Conservation (phyloP, 1,140 invertebrate species). For the Pentalonia nigronervosa region DNA sequence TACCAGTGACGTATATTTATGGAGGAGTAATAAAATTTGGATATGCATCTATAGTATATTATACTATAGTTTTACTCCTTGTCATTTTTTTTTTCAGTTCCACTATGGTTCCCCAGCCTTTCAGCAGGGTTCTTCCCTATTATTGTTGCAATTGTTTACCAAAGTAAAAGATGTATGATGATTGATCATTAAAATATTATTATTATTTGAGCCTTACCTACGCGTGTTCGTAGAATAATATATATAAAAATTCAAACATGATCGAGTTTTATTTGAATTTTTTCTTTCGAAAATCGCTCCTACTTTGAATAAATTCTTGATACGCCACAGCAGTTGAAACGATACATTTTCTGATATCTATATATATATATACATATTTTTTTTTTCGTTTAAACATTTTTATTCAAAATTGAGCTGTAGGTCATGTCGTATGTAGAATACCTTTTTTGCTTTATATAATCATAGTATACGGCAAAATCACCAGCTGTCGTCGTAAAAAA, state of each 20-base stretch:
- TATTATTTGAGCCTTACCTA: not conserved
- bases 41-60: not conserved
- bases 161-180: not conserved
- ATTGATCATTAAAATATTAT: not conserved
- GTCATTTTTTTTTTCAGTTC: not conserved
- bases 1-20: not conserved
- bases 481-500: not conserved
- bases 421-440: not conserved
- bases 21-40: not conserved
- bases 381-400: not conserved
- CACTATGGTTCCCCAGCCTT: not conserved
- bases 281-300: not conserved
- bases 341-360: too few species aligned
- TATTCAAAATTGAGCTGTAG: not conserved
- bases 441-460: not conserved
- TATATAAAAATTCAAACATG: not conserved
- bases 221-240: not conserved
- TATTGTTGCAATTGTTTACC: too few species aligned
- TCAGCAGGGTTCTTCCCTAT: not conserved
- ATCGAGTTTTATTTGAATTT: not conserved
- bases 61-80: not conserved
- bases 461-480: not conserved
- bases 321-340: not conserved
- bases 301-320: not conserved
- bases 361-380: not conserved